phyloP scores from a whole-genome alignment of 2,113 vertebrate species.

The Panurus biarmicus region DNA sequence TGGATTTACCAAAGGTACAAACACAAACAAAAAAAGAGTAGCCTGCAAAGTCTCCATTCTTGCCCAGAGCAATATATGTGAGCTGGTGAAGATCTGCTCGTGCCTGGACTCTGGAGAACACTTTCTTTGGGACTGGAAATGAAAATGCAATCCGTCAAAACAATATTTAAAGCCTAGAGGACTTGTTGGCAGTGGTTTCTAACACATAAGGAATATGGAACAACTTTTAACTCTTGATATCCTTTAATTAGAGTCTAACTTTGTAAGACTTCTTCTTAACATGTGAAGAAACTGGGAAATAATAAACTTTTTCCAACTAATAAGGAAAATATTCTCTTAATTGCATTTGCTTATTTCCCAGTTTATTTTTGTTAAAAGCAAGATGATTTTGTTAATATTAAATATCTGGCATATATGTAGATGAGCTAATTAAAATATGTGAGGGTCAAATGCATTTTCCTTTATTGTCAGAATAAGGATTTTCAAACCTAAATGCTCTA shows the following conservation, averaged over 20 bases:
- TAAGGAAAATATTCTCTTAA: neutral
- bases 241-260: conserved; percentile 66
- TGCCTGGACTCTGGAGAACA: conserved; percentile 57
- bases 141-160: conserved; percentile 83
- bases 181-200: conserved; percentile 83
- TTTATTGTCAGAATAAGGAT: neutral
- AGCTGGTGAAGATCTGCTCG: conserved; percentile 46
- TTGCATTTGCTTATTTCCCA: neutral
- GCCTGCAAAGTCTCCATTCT: conserved; percentile 76
- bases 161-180: conserved; percentile 92
- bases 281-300: neutral
- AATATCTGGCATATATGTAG: neutral
- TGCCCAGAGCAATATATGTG: conserved; percentile 33
- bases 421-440: conserved; percentile 42
- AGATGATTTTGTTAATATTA: neutral
- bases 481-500: neutral
- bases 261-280: neutral
- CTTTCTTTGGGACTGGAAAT: conserved; percentile 75
- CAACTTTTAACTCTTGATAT: conserved; percentile 87
- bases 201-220: conserved; percentile 77
- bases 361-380: neutral
- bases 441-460: neutral
- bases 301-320: neutral
- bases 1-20: conserved; percentile 73
- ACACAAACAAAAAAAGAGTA: conserved; percentile 69